Percentiles rank a stretch among this genome's conserved stretches.
These are phyloP conservation scores for Glandiceps talaboti DNA, from an alignment of 53 echinoderm and acorn worm species.

Conservation along the genomic window DNA sequence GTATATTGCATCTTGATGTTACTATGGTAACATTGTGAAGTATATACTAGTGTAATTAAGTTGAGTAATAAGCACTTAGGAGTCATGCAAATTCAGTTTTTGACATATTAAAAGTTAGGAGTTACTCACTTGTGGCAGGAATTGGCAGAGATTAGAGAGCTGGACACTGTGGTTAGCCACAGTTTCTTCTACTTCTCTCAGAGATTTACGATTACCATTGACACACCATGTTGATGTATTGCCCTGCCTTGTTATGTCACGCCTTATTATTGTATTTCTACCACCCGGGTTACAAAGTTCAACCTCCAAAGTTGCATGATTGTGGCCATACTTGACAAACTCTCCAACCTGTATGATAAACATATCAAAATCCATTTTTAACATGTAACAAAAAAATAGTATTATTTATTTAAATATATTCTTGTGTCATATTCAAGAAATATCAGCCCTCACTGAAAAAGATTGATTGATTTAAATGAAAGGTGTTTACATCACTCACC, in stretches of 20 bases:
- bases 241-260: constrained; percentile 60
- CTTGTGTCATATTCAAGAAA: neutral
- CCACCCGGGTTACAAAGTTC: constrained; percentile 52
- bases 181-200: constrained; percentile 50
- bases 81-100: too few species aligned
- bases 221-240: constrained; percentile 54
- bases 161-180: constrained; percentile 61
- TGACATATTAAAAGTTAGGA: too few species aligned
- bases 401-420: neutral
- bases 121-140: constrained; percentile 88
- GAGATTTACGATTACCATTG: constrained; percentile 30
- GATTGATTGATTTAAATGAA: neutral
- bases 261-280: constrained; percentile 37
- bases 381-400: too few species aligned
- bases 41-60: too few species aligned
- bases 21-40: too few species aligned
- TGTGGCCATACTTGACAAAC: constrained; percentile 83
- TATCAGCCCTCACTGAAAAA: neutral
- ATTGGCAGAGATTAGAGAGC: constrained; percentile 85
- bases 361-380: too few species aligned
- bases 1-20: too few species aligned
- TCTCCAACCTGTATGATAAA: constrained; percentile 75
- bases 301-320: constrained; percentile 58
- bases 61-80: too few species aligned
- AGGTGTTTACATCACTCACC: constrained; percentile 24